phyloP scores from a whole-genome alignment of 64 coral and sea anemone genomes.

The Actinia equina region DNA sequence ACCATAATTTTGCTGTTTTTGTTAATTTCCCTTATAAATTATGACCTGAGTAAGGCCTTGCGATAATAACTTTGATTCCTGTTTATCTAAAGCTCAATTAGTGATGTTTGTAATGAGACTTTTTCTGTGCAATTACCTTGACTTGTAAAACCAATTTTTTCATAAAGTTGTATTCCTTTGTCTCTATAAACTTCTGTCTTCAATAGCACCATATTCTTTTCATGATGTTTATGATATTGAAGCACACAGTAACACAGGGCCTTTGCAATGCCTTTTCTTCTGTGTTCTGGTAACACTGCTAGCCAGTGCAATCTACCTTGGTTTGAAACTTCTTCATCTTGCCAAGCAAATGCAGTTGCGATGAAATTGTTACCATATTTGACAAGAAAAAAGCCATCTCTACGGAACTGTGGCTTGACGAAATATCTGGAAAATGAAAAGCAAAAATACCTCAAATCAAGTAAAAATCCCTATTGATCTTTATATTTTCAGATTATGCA shows the following conservation, averaged over 20 bases:
- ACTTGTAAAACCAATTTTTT: conserved; percentile 35
- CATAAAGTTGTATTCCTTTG: conserved; percentile 25
- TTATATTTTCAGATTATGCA: too few relatives aligned
- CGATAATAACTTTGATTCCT: too few relatives aligned
- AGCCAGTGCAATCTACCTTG: conserved; percentile 36
- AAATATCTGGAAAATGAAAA: conserved; percentile 15
- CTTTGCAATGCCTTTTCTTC: conserved; percentile 11
- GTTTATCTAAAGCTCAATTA: too few relatives aligned
- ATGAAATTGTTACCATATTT: conserved; percentile 25
- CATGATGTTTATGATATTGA: conserved; percentile 24
- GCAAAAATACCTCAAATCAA: neutral
- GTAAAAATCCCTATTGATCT: neutral
- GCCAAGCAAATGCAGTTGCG: conserved; percentile 50
- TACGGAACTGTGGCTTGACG: conserved; percentile 18
- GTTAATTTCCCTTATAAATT: too few relatives aligned
- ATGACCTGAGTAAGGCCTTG: too few relatives aligned
- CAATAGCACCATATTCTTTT: conserved; percentile 14
- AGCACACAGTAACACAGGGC: conserved; percentile 20
- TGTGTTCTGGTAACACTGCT: conserved; percentile 42
- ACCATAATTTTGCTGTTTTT: too few relatives aligned
- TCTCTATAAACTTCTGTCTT: conserved; percentile 23
- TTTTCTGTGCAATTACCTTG: too few relatives aligned
- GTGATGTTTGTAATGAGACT: too few relatives aligned
- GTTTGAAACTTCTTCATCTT: neutral
- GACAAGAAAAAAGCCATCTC: conserved; percentile 56